Percentiles rank a stretch among this genome's conserved stretches.
Conservation (phyloP, 2,797 vertebrate genomes). For the Notoglanidium macrostoma region DNA sequence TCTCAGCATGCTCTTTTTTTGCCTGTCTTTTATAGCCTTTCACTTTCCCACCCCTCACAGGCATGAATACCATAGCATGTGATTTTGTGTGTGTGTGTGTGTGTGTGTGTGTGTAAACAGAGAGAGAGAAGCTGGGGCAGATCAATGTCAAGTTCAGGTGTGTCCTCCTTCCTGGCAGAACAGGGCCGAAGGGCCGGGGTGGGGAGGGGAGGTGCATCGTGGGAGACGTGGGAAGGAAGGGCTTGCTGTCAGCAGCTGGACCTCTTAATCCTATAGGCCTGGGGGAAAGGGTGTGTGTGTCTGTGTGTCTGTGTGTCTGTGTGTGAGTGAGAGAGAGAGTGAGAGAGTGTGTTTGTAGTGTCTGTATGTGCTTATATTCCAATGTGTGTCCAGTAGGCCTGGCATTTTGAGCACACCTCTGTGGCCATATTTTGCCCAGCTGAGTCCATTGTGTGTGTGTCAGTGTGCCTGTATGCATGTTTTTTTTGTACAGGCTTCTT, state of each 20-base stretch:
- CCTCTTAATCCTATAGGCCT: slow-evolving; percentile 83
- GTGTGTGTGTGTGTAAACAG: background rate
- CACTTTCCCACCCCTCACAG: slow-evolving; percentile 32
- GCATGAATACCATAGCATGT: slow-evolving; percentile 30
- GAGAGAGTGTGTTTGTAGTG: slow-evolving; percentile 27
- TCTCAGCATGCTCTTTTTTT: slow-evolving; percentile 14
- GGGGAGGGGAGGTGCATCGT: slow-evolving; percentile 65
- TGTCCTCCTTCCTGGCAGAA: slow-evolving; percentile 67
- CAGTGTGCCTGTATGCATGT: slow-evolving; percentile 3
- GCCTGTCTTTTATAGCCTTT: slow-evolving; percentile 18
- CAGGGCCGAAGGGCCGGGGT: slow-evolving; percentile 59
- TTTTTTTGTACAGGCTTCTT: background rate
- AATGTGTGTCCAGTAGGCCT: slow-evolving; percentile 45
- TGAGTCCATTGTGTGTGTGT: slow-evolving; percentile 59
- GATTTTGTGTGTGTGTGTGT: slow-evolving; percentile 7
- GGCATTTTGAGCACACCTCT: slow-evolving; percentile 40
- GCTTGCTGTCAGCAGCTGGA: slow-evolving; percentile 83
- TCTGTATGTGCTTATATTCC: slow-evolving; percentile 8
- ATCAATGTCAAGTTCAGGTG: slow-evolving; percentile 72
- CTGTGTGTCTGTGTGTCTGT: slow-evolving; percentile 35
- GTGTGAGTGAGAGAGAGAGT: background rate
- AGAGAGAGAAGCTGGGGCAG: slow-evolving; percentile 49
- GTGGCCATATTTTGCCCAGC: slow-evolving; percentile 36
- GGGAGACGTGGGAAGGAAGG: slow-evolving; percentile 79
- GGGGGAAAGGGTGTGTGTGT: slow-evolving; percentile 74